phyloP scores from a whole-genome alignment of 2,888 invertebrate species.

The Clitarchus hookeri region DNA sequence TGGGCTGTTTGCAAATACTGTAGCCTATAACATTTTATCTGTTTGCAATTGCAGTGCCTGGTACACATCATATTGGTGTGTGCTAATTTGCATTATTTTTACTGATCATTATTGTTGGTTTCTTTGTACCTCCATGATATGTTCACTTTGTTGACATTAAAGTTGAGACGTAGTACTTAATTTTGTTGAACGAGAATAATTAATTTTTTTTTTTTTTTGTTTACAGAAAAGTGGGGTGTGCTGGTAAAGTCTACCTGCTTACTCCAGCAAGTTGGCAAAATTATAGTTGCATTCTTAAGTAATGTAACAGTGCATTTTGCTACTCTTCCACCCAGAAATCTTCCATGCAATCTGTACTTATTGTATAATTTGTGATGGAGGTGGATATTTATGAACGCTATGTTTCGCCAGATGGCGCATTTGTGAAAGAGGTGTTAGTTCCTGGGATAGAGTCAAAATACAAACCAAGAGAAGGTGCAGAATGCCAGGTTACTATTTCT shows the following conservation, averaged over 20 bases:
- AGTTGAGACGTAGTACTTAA: no score
- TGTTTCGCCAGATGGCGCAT: background rate
- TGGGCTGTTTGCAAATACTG: no score
- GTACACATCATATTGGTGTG: no score
- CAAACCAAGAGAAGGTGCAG: constrained; percentile 53
- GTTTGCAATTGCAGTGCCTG: no score
- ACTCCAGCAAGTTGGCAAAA: background rate
- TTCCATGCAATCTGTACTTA: background rate
- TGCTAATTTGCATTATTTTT: no score
- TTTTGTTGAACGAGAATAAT: no score
- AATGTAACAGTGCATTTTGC: background rate
- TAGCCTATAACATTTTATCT: no score
- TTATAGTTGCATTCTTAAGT: background rate
- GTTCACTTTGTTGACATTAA: no score
- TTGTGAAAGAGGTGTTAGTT: background rate
- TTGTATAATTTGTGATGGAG: background rate
- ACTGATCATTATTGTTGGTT: no score
- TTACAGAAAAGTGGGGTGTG: background rate
- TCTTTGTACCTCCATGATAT: no score
- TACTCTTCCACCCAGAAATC: background rate
- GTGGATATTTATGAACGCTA: constrained; percentile 24
- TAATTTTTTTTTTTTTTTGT: background rate
- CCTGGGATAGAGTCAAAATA: constrained; percentile 22
- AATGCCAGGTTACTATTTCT: constrained; percentile 50
- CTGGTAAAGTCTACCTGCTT: background rate